Evolutionary conservation across 2,888 invertebrate genomes (phyloP), one percentile per base, ranked within the genome.

Genomic region (Plebejus anna): DNA sequence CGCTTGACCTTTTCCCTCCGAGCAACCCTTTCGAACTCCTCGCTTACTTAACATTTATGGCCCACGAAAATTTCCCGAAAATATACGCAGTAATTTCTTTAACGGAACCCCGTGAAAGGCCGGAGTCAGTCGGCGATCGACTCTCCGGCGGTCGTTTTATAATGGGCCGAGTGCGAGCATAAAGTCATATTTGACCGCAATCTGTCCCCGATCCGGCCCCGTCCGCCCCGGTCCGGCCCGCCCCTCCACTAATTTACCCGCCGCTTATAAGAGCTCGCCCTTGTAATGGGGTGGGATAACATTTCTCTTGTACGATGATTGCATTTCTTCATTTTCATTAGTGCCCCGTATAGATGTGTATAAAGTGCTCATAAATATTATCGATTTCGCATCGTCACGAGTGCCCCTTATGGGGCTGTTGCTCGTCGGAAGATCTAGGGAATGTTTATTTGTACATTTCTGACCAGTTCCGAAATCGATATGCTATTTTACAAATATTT

Each of bases 291-390:
- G 80, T 80, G 81, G 81, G 81, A 81, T 82, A 82, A 82, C 81
- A 82, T 82, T 82, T 80, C 82, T 82, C 81, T 80, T 79, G 80
- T 80, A 82, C 80, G 79, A 81, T 86, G 86, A 86, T 86, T 85
- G 84, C 83, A 84, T 86, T 84, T 82, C 83, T 84, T 84, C 83
- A 85, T 87, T 88, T 82, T 82, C 82, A 82, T 82, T 82, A 84
- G 86, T 85, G 84, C 47, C 51, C 73, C 76, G 22, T 28, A 51
- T 73, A 55, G 28, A 55, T 73, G 66, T 73, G 66, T 55, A 73
- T 73, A 51, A 73, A 55, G 73, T 22, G 32, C 73, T 73, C 51
- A 32, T 73, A 73, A 73, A 73, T 73, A 51, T 32, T 71, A 42
- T 71, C 42, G 71, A 71, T 71, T n/a, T 42, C 71, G 22, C 71